Conservation (phyloP, 2,113 vertebrate species). For the Calyptommatus sinebrachiatus region DNA sequence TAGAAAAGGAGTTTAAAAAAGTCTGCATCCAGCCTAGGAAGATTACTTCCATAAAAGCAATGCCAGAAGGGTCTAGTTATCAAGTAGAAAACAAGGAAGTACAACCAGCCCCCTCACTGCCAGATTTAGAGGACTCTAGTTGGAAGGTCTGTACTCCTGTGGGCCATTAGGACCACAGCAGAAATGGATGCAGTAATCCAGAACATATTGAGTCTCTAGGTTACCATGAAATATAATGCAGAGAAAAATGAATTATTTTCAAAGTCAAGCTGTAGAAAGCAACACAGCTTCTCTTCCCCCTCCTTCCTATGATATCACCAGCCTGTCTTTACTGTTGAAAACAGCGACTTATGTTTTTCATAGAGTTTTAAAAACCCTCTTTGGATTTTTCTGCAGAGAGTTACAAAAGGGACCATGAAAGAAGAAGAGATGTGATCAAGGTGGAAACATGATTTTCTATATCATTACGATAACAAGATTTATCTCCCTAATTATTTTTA, state of each 20-base stretch:
- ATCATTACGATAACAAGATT: neutral
- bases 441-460: slow-evolving; percentile 7
- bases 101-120: slow-evolving; percentile 62
- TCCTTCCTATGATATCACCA: slow-evolving; percentile 61
- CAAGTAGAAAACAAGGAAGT: slow-evolving; percentile 72
- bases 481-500: too few relatives aligned
- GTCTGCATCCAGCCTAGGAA: slow-evolving; percentile 71
- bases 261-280: slow-evolving; percentile 65
- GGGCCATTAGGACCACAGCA: slow-evolving; percentile 66
- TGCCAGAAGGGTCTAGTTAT: slow-evolving; percentile 73
- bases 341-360: slow-evolving; percentile 70
- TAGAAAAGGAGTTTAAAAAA: slow-evolving; percentile 51
- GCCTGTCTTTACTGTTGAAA: slow-evolving; percentile 68
- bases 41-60: slow-evolving; percentile 73
- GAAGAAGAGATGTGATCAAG: neutral
- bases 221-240: slow-evolving; percentile 74
- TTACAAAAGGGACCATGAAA: slow-evolving; percentile 13
- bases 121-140: slow-evolving; percentile 70
- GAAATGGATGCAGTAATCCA: slow-evolving; percentile 75
- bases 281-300: slow-evolving; percentile 52
- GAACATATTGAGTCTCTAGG: slow-evolving; percentile 71
- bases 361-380: slow-evolving; percentile 66
- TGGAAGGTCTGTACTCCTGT: slow-evolving; percentile 66
- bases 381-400: slow-evolving; percentile 40
- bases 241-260: slow-evolving; percentile 71